Conservation (phyloP, 2,113 vertebrate genomes). For the Connochaetes taurinus region DNA sequence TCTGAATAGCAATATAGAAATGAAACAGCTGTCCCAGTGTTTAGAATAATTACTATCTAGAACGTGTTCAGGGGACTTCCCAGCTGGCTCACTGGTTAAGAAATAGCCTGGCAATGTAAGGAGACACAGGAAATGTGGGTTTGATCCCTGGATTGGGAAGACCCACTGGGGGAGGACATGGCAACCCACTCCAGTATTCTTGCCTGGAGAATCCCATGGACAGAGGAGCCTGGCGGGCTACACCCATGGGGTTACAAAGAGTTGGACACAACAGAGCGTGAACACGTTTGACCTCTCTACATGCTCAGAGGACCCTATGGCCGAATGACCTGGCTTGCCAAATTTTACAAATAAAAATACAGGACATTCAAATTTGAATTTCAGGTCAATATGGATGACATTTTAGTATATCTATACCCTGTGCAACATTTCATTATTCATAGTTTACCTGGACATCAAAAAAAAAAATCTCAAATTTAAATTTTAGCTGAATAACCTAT, state of each 20-base stretch:
- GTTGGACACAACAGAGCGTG: background rate
- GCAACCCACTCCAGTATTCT: background rate
- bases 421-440: background rate
- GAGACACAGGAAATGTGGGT: background rate
- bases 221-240: background rate
- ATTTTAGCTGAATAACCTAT: background rate
- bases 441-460: background rate
- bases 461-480: background rate
- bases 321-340: background rate
- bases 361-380: background rate
- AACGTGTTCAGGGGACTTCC: background rate
- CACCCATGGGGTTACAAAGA: background rate
- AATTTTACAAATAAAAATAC: background rate
- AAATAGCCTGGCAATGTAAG: background rate
- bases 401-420: rapidly evolving
- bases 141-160: background rate
- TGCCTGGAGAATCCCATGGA: background rate
- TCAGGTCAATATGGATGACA: background rate
- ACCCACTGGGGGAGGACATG: background rate
- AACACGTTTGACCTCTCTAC: background rate
- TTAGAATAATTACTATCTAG: background rate
- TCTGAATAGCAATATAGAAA: background rate
- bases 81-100: background rate
- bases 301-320: background rate
- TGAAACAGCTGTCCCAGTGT: background rate